Evolutionary conservation across 1,140 invertebrate genomes (phyloP), one percentile per base, ranked within the genome.

Genomic region (Bombus breviceps): DNA sequence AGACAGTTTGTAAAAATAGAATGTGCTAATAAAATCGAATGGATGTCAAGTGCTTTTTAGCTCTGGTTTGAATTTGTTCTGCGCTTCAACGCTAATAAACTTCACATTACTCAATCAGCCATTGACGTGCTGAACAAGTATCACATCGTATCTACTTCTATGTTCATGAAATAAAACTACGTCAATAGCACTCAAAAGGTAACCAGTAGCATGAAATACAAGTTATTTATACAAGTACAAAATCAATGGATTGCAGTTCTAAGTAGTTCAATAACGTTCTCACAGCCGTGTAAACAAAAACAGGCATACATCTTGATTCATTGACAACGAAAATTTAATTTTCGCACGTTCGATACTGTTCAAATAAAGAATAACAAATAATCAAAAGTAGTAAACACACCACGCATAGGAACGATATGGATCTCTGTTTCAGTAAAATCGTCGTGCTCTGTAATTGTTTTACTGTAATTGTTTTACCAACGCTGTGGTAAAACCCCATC

Each of bases 401-500:
- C 15, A 9, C 25, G 12, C 22, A 25, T 13, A 18, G 12, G 3
- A 53, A 34, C 53, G 12, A 2, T 39, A 77, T 77, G 5, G 34
- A 77, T 77, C 39, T 62, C 8, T n/a, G 37, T n/a, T 22, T 15
- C 25, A 39, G 15, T n/a, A 10, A 62, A 59, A 41, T 41, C 57
- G 74, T 13, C 15, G 28, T 32, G 4, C 32, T 43, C 34, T 9
- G 43, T 80, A 87, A 64, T 83, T 86, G 57, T 43, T 66, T 59
- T 75, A 83, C n/a, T n/a, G n/a, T n/a, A n/a, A n/a, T n/a, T n/a
- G n/a, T n/a, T n/a, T 64, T 76, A 34, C 34, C n/a, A 68, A 83
- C 47, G 43, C 41, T 77, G 75, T 37, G 66, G 34, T 66, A 72
- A 39, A 79, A 74, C 43, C 71, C 76, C 69, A 79, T 87, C 74